Percentiles rank a stretch among this genome's conserved stretches.
Evolutionary conservation across 2,888 invertebrate species (phyloP).

Genomic region (Tanaodytes sp.): DNA sequence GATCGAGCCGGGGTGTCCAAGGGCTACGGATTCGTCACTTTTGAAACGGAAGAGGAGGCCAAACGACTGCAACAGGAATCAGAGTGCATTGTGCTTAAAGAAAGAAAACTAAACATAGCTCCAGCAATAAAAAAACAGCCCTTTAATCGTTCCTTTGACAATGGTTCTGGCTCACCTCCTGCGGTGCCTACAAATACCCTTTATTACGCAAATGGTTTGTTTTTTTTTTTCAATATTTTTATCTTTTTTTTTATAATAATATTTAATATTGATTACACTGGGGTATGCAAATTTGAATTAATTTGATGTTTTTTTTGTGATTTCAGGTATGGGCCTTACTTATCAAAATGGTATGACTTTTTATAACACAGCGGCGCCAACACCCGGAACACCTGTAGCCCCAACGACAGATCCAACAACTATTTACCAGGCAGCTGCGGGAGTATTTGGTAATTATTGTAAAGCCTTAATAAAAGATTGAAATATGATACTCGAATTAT

Average conservation of each 20-base stretch:
- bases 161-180: constrained; percentile 75
- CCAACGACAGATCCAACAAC: constrained; percentile 69
- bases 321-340: constrained; percentile 69
- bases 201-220: constrained; percentile 74
- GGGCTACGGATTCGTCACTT: constrained; percentile 91
- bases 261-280: not conserved
- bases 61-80: constrained; percentile 80
- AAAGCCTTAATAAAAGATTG: too few species aligned
- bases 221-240: not conserved
- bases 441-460: constrained; percentile 66
- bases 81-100: constrained; percentile 85
- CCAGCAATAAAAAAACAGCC: constrained; percentile 89
- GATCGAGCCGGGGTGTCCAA: constrained; percentile 96
- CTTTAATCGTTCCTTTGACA: constrained; percentile 75
- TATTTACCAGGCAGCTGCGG: constrained; percentile 69
- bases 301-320: constrained; percentile 8
- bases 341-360: constrained; percentile 73
- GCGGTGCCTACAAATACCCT: constrained; percentile 74
- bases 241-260: not conserved
- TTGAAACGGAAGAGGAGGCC: constrained; percentile 91
- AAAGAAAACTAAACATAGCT: constrained; percentile 88
- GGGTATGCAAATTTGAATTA: not conserved
- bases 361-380: constrained; percentile 70
- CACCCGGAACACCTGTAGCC: constrained; percentile 68
- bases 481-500: too few species aligned